Conservation (phyloP, 2,888 invertebrate species). For the Chymomyza fuscimana region DNA sequence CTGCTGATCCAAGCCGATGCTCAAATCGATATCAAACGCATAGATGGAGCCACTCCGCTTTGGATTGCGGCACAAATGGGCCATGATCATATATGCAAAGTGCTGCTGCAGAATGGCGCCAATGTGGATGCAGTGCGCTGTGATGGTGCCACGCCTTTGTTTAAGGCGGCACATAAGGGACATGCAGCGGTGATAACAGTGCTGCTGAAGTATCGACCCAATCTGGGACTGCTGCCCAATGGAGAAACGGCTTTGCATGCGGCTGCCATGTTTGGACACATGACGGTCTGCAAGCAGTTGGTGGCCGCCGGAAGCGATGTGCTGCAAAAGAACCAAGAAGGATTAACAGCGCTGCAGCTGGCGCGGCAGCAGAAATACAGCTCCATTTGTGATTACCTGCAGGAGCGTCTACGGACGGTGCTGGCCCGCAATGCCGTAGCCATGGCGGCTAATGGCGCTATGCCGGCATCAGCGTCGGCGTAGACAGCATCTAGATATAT, state of each 20-base stretch:
- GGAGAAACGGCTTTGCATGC: constrained; percentile 95
- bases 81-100: constrained; percentile 88
- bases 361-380: constrained; percentile 81
- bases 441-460: constrained; percentile 27
- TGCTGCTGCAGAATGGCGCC: constrained; percentile 89
- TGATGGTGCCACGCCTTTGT: constrained; percentile 95
- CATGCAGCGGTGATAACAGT: constrained; percentile 92
- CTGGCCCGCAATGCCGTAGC: constrained; percentile 53
- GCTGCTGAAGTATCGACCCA: constrained; percentile 90
- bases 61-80: constrained; percentile 99
- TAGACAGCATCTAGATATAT: constrained; percentile 20
- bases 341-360: constrained; percentile 84
- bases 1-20: constrained; percentile 88
- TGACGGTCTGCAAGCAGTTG: constrained; percentile 88
- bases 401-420: constrained; percentile 71
- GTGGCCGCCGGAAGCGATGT: constrained; percentile 86
- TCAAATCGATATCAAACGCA: constrained; percentile 86
- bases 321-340: constrained; percentile 86
- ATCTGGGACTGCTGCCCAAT: constrained; percentile 90
- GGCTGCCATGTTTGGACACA: constrained; percentile 92
- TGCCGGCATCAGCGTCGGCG: constrained; percentile 13
- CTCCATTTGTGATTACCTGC: constrained; percentile 78
- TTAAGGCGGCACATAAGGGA: constrained; percentile 97
- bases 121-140: constrained; percentile 89
- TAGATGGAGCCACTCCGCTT: constrained; percentile 92